A percentile compares a stretch with the other conserved stretches of the same genome.
Conservation (phyloP, 1,140 invertebrate species). For the Daktulosphaira vitifoliae region DNA sequence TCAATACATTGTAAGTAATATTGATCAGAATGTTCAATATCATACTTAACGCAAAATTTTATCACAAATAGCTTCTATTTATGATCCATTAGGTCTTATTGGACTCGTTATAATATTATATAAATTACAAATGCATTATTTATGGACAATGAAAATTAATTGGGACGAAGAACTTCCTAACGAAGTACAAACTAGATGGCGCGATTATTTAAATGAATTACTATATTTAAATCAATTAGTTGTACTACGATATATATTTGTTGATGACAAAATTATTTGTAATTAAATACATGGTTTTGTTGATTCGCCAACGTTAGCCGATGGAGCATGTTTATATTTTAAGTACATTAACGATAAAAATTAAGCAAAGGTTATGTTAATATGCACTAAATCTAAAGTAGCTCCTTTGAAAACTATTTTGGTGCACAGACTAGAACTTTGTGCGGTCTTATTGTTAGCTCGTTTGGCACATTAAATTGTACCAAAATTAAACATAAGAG, state of each 20-base stretch:
- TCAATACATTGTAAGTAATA: neutral
- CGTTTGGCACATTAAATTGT: conserved; percentile 35
- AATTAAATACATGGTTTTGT: too few relatives aligned
- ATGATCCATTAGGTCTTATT: too few relatives aligned
- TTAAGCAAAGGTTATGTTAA: conserved; percentile 34
- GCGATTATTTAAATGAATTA: conserved; percentile 3
- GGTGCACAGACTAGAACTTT: conserved; percentile 44
- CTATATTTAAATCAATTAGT: neutral
- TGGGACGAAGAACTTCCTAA: too few relatives aligned
- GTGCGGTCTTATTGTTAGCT: conserved; percentile 40
- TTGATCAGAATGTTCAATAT: neutral
- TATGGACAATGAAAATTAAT: too few relatives aligned
- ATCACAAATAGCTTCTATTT: too few relatives aligned
- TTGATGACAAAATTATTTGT: too few relatives aligned
- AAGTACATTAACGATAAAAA: conserved; percentile 35
- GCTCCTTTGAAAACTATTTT: conserved; percentile 41
- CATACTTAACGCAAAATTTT: conserved; percentile 33
- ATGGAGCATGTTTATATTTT: conserved; percentile 39
- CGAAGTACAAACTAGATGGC: too few relatives aligned
- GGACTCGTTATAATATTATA: conserved; percentile 37
- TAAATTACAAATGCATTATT: conserved; percentile 34
- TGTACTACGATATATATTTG: conserved; percentile 3
- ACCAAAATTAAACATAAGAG: neutral
- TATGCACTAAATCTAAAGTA: conserved; percentile 41
- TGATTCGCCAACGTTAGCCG: conserved; percentile 40